Percentiles rank a stretch among this genome's conserved stretches.
phyloP scores from a whole-genome alignment of 1,140 invertebrate species.

The Eueides isabella region DNA sequence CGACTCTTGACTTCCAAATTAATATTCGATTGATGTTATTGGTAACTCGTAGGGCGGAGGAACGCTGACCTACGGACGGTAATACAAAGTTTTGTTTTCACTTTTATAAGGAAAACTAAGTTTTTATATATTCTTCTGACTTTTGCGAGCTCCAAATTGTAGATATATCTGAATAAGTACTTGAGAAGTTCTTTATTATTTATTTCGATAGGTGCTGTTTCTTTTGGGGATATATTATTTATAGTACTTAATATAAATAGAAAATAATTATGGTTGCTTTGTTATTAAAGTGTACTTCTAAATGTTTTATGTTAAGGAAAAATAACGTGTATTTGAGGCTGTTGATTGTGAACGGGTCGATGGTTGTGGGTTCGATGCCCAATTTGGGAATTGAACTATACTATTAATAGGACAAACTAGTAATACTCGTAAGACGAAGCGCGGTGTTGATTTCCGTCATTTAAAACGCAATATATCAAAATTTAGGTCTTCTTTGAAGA shows the following conservation, averaged over 20 bases:
- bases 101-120: constrained; percentile 19
- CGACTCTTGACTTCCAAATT: constrained; percentile 56
- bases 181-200: constrained; percentile 8
- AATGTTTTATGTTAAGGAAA: neutral
- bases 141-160: neutral
- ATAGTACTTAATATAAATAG: neutral
- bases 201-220: neutral
- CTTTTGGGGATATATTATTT: neutral
- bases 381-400: too few relatives aligned
- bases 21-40: constrained; percentile 66
- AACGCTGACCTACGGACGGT: constrained; percentile 25
- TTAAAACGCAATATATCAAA: too few relatives aligned
- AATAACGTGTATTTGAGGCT: too few relatives aligned
- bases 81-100: neutral
- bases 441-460: too few relatives aligned
- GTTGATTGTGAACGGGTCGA: too few relatives aligned
- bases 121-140: neutral
- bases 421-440: too few relatives aligned
- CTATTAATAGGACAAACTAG: too few relatives aligned
- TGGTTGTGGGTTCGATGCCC: too few relatives aligned
- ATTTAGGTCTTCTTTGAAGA: too few relatives aligned
- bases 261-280: neutral
- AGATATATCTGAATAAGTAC: neutral
- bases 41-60: constrained; percentile 12
- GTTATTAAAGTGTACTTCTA: neutral